phyloP scores from a whole-genome alignment of 2,113 vertebrate species.

The Helogale parvula region DNA sequence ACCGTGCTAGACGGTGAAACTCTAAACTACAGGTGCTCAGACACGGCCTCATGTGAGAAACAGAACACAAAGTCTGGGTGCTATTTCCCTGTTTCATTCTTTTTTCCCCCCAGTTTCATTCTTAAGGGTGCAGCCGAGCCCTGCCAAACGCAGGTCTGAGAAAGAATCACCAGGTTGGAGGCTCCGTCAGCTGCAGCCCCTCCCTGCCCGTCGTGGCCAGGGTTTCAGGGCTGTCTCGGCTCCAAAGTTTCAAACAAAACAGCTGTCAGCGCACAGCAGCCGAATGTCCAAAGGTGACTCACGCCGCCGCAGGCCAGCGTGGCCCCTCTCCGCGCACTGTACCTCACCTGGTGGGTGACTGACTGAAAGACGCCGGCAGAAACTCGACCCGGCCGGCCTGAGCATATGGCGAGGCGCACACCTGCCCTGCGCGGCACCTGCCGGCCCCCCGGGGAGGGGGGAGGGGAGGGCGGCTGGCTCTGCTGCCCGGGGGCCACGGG shows the following conservation, averaged over 20 bases:
- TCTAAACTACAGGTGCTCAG: not conserved
- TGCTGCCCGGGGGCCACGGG: slow-evolving; percentile 70
- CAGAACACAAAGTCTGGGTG: not conserved
- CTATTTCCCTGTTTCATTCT: not conserved
- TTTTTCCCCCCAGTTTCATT: not conserved
- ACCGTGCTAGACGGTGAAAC: accelerated
- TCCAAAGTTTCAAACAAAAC: not conserved
- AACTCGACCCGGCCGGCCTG: slow-evolving; percentile 70
- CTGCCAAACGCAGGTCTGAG: not conserved
- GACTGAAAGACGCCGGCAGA: slow-evolving; percentile 84
- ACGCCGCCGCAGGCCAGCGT: not conserved
- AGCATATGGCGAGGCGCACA: slow-evolving; percentile 90
- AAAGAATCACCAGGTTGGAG: not conserved
- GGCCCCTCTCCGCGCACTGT: slow-evolving; percentile 19
- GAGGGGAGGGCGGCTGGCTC: slow-evolving; percentile 51
- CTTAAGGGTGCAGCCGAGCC: not conserved
- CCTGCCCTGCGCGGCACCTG: slow-evolving; percentile 92
- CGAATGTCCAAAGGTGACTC: not conserved
- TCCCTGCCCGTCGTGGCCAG: not conserved
- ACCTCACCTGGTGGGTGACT: slow-evolving; percentile 85
- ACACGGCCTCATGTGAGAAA: not conserved
- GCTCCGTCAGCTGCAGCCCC: not conserved
- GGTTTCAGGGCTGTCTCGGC: not conserved
- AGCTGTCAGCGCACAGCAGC: not conserved
- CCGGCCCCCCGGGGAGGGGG: slow-evolving; percentile 75